phyloP scores from a whole-genome alignment of 2,797 vertebrate genomes.

The Masticophis lateralis region DNA sequence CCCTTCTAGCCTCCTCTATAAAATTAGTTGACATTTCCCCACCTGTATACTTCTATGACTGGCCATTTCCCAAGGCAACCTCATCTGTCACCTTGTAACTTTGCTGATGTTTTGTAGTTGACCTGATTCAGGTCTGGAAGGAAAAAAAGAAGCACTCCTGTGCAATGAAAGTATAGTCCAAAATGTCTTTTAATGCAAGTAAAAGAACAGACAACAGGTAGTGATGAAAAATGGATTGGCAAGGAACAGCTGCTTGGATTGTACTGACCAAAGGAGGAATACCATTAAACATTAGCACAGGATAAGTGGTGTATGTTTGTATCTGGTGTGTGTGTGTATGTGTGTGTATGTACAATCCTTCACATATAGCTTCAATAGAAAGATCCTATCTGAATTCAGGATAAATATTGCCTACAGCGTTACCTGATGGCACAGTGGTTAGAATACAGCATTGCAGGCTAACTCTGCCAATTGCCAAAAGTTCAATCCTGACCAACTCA shows the following conservation, averaged over 20 bases:
- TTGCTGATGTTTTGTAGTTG: slow-evolving; percentile 56
- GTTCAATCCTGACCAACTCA: background rate
- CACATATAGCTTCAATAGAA: background rate
- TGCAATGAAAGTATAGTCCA: slow-evolving; percentile 51
- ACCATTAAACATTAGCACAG: background rate
- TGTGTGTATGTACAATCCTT: background rate
- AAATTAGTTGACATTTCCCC: slow-evolving; percentile 60
- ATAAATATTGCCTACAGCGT: background rate
- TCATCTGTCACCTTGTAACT: slow-evolving; percentile 63
- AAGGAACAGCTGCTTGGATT: background rate
- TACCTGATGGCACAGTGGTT: background rate
- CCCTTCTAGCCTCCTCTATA: slow-evolving; percentile 36
- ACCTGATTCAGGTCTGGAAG: slow-evolving; percentile 56
- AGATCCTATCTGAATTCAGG: background rate
- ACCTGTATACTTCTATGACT: slow-evolving; percentile 49
- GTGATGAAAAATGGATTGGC: slow-evolving; percentile 9
- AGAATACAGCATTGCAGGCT: background rate
- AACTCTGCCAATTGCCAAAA: background rate
- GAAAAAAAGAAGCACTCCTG: slow-evolving; percentile 51
- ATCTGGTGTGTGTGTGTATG: background rate
- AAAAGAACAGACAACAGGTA: background rate
- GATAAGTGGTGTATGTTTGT: background rate
- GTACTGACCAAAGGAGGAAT: background rate
- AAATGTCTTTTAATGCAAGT: slow-evolving; percentile 42
- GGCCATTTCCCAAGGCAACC: slow-evolving; percentile 57